A percentile compares a stretch with the other conserved stretches of the same genome.
These are phyloP conservation scores for Sinosuthora webbiana DNA, from an alignment of 2,113 vertebrate genomes.

Conservation along the genomic window DNA sequence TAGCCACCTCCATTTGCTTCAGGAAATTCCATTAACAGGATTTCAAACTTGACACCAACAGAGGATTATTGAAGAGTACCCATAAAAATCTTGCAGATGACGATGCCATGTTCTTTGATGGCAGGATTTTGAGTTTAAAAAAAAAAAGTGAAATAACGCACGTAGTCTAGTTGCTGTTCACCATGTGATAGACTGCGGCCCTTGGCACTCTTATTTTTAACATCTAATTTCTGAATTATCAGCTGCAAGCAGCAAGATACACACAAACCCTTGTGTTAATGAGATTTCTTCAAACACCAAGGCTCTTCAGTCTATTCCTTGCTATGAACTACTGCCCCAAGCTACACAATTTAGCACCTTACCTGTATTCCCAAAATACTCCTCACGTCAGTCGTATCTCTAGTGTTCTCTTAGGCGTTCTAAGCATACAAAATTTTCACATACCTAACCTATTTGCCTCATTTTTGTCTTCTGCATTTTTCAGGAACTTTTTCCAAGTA, in stretches of 20 bases:
- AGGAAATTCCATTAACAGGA: neutral
- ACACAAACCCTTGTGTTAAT: neutral
- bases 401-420: neutral
- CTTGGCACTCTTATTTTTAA: neutral
- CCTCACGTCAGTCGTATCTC: neutral
- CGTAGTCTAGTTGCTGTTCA: neutral
- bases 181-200: neutral
- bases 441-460: constrained; percentile 24
- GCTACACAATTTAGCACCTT: neutral
- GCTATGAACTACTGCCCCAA: neutral
- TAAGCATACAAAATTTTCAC: neutral
- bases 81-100: neutral
- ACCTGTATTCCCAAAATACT: constrained; percentile 16
- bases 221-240: neutral
- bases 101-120: neutral
- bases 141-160: neutral
- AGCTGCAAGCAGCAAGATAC: neutral
- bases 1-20: neutral
- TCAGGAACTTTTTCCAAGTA: neutral
- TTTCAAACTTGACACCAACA: neutral
- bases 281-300: neutral
- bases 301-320: neutral
- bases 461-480: constrained; percentile 29
- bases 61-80: neutral
- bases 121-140: neutral